Evolutionary conservation across 2,888 invertebrate species (phyloP).

Genomic region (Drosophila ustulata): DNA sequence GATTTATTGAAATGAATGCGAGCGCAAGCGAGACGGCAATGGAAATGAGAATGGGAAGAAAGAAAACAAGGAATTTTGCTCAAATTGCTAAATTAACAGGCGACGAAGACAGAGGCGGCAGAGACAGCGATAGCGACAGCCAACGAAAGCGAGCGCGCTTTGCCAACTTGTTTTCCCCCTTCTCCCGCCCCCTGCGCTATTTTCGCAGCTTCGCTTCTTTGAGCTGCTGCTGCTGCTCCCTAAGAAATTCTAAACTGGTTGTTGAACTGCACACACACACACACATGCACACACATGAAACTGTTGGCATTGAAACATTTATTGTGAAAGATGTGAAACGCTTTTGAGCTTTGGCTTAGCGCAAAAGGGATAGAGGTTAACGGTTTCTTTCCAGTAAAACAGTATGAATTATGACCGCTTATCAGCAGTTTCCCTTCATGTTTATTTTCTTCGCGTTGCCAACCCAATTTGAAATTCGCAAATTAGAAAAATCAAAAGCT

Average conservation of each 20-base stretch:
- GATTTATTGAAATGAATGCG: slow-evolving; percentile 71
- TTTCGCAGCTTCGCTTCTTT: neutral
- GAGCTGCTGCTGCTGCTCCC: slow-evolving; percentile 40
- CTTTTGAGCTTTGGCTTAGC: slow-evolving; percentile 26
- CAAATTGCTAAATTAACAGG: slow-evolving; percentile 75
- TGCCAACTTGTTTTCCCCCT: slow-evolving; percentile 65
- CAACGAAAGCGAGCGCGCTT: slow-evolving; percentile 75
- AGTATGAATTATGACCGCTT: slow-evolving; percentile 48
- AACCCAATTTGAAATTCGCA: slow-evolving; percentile 1
- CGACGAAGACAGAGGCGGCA: slow-evolving; percentile 20
- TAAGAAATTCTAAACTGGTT: slow-evolving; percentile 76
- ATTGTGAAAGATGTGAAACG: slow-evolving; percentile 42
- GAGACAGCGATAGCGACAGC: slow-evolving; percentile 32
- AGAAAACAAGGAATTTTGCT: slow-evolving; percentile 58
- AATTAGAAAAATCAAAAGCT: slow-evolving; percentile 7
- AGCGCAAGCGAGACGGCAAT: slow-evolving; percentile 5
- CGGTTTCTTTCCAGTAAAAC: slow-evolving; percentile 37
- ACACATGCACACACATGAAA: slow-evolving; percentile 38
- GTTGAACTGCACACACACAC: slow-evolving; percentile 63
- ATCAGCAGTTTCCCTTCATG: slow-evolving; percentile 47
- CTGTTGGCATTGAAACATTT: slow-evolving; percentile 55
- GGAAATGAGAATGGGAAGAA: slow-evolving; percentile 32
- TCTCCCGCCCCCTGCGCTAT: slow-evolving; percentile 11
- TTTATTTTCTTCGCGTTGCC: slow-evolving; percentile 20
- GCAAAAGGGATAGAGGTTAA: slow-evolving; percentile 43